These are phyloP conservation scores for Zootermopsis nevadensis DNA, from an alignment of 2,888 invertebrate species.

Conservation along the genomic window DNA sequence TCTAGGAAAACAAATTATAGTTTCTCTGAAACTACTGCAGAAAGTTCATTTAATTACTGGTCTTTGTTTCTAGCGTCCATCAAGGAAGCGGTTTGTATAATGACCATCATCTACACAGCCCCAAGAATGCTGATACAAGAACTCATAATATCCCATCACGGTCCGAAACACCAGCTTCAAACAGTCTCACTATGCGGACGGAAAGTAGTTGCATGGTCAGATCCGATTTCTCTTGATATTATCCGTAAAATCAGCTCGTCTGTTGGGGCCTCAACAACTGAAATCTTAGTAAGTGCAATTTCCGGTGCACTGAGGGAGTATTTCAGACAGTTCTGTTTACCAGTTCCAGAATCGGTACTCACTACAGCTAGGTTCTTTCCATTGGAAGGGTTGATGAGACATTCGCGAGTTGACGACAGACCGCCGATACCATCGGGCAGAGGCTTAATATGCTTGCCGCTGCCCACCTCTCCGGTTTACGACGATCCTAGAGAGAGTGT, in stretches of 20 bases:
- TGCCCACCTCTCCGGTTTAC: slow-evolving; percentile 61
- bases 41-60: background rate
- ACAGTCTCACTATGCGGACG: slow-evolving; percentile 76
- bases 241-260: slow-evolving; percentile 70
- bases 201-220: slow-evolving; percentile 80
- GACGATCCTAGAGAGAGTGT: slow-evolving; percentile 19
- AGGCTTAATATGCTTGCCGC: slow-evolving; percentile 74
- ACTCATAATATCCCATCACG: slow-evolving; percentile 43
- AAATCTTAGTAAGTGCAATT: slow-evolving; percentile 68
- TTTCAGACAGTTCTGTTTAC: slow-evolving; percentile 65
- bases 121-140: slow-evolving; percentile 70
- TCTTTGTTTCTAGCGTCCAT: background rate
- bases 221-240: slow-evolving; percentile 69
- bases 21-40: background rate
- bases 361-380: slow-evolving; percentile 73
- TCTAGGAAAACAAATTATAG: background rate
- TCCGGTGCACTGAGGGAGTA: slow-evolving; percentile 75
- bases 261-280: slow-evolving; percentile 71
- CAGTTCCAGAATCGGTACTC: slow-evolving; percentile 70
- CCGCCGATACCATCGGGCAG: slow-evolving; percentile 64
- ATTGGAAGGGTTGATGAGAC: slow-evolving; percentile 68
- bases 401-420: slow-evolving; percentile 68
- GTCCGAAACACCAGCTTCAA: slow-evolving; percentile 66
- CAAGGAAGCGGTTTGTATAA: background rate
- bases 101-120: slow-evolving; percentile 62